These are phyloP conservation scores for Notamacropus eugenii DNA, from an alignment of 2,797 vertebrate genomes.

Conservation along the genomic window DNA sequence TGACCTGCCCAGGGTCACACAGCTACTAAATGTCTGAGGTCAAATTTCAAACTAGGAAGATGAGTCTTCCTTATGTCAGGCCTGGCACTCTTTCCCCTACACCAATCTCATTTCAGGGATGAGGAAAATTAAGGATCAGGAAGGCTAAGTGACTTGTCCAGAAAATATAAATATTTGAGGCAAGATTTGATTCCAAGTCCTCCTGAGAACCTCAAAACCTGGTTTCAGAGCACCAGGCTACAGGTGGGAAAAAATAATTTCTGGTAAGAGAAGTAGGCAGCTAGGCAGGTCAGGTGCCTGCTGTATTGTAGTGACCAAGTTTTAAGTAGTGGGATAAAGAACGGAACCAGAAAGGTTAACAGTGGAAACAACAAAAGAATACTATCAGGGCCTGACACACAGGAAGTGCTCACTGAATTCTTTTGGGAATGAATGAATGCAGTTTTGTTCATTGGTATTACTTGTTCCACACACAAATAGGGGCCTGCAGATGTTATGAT, in stretches of 20 bases:
- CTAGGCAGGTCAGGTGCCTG: not conserved
- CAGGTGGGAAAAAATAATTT: not conserved
- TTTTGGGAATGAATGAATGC: not conserved
- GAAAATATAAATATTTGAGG: not conserved
- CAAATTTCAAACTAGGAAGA: too few relatives aligned
- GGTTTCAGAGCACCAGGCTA: not conserved
- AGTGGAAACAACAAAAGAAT: not conserved
- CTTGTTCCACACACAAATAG: not conserved
- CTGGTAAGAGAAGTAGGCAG: not conserved
- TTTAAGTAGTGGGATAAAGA: not conserved
- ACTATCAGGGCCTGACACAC: not conserved
- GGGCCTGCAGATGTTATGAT: not conserved
- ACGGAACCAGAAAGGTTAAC: not conserved
- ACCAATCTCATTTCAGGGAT: not conserved
- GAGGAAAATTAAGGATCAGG: not conserved
- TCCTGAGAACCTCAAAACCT: not conserved
- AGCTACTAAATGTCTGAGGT: not conserved
- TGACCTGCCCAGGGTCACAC: not conserved
- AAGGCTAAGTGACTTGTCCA: not conserved
- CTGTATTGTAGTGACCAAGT: not conserved
- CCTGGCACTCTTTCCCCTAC: not conserved
- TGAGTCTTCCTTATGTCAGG: not conserved
- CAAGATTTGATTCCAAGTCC: not conserved
- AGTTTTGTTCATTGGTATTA: not conserved
- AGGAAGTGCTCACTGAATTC: not conserved